Evolutionary conservation across 2,888 invertebrate genomes (phyloP).

Genomic region (Fragum whitleyi): DNA sequence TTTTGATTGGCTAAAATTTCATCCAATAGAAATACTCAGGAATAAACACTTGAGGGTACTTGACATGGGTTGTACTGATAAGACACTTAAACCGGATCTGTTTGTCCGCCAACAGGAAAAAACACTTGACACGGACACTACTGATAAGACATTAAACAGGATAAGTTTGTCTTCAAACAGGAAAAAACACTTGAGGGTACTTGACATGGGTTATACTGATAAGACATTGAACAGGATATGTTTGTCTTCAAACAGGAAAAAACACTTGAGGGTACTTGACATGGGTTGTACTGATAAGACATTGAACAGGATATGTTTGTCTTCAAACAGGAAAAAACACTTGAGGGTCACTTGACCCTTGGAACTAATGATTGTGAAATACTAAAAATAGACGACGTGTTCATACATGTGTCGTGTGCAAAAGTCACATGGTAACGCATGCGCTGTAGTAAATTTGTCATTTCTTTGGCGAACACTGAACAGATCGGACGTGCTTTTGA

Average conservation of each 20-base stretch:
- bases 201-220: not conserved
- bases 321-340: not conserved
- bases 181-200: too few species aligned
- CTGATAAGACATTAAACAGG: not conserved
- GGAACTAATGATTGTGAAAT: not conserved
- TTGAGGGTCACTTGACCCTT: not conserved
- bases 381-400: not conserved
- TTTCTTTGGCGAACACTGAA: too few species aligned
- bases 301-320: too few species aligned
- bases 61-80: too few species aligned
- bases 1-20: constrained; percentile 1
- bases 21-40: not conserved
- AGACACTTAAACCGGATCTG: not conserved
- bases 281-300: too few species aligned
- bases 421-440: too few species aligned
- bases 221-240: constrained; percentile 3
- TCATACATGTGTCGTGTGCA: not conserved
- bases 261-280: too few species aligned
- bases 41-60: not conserved
- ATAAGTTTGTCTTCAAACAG: too few species aligned
- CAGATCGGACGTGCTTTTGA: too few species aligned
- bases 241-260: too few species aligned
- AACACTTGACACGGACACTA: not conserved
- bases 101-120: too few species aligned
- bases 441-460: too few species aligned